Evolutionary conservation across 2,888 invertebrate genomes (phyloP), one percentile per base, ranked within the genome.

Genomic region (Drosophila mimetica): DNA sequence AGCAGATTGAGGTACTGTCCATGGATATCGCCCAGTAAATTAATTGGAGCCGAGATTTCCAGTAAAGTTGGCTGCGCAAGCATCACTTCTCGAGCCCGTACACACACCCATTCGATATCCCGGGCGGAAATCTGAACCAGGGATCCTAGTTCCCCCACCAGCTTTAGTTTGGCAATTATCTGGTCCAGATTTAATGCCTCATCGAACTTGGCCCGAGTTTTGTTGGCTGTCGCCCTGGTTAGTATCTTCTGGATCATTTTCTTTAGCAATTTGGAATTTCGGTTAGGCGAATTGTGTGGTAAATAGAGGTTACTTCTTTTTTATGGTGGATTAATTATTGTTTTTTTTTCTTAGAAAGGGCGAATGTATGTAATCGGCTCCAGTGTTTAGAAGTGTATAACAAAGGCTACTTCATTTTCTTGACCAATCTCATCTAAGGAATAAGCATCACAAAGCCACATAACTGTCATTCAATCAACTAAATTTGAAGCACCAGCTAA

Each of bases 21-120:
- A 91, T 99, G 98, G 83, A 99, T 98, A 91, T 99, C 99, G 93
- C 98, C 89, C 93, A 99, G 98, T 92, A 99, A 98, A 94, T 99
- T 99, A 76, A 99, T 93, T 73, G 99, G 99, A 50, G 99, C 99
- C 93, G 98, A 98, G 87, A 99, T 93, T 93, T 99, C 98, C 91
- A 99, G 94, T 87, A 99, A 93, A 91, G 99, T 97, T 30, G 99
- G 98, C 92, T 99, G 99, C 91, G 97, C 97, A 77, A 99, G 94
- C 93, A 99, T 98, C 90, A 99, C 97, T 94, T 99, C 99, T 88
- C 99, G 94, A 47, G 98, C 98, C 93, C 98, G 98, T 89, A 97
- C 93, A 92, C 99, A 99, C 79, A 99, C 94, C 88, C 97, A 97
- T 92, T 97, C 95, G 89, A 99, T 98, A 94, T 99, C 99, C 90